Evolutionary conservation across 1,140 invertebrate species (phyloP), one percentile per base, ranked within the genome.

Genomic region (Armadillidium nasatum): DNA sequence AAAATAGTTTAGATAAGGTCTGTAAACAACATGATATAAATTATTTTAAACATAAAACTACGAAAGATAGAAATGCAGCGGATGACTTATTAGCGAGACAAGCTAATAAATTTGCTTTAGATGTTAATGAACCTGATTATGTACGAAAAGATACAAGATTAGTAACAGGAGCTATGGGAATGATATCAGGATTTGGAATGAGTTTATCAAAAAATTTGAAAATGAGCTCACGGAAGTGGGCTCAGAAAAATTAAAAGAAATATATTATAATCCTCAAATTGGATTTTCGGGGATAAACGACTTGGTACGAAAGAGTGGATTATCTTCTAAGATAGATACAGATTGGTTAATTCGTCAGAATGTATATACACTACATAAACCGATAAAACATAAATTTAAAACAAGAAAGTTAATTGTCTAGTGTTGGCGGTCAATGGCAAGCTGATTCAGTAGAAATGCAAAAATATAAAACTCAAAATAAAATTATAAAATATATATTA

Each of bases 401-500:
- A 74, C 73, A 10, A 74, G 82, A 44, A 77, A 79, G 70, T 74
- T 74, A 21, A 78, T 74, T 80, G 10, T 72, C 76, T 11, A 22
- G 82, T 68, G 81, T 84, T 4, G 83, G 85, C 74, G 81, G 85
- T 74, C 78, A 84, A 13, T 86, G 83, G 82, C 83, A 86, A 78
- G 80, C 82, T 10, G 85, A 86, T 81, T 80, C 86, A 33, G 74
- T 80, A 4, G 82, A 83, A 78, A 75, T 86, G 70, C 13, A 82
- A 44, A 74, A 72, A 33, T 72, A 85, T 81, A 76, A 79, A 23
- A 78, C 77, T 77, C 33, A 81, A 54, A 87, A 88, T 82, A 81
- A 83, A 66, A 82, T 83, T 43, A 84, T 81, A 80, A 84, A 84
- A 75, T 87, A 85, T 78, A 81, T 88, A 44, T 78, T 88, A 72